Evolutionary conservation across 37 sponge, comb jelly and placozoan genomes (phyloP).

Genomic region (Oscarella lobularis): DNA sequence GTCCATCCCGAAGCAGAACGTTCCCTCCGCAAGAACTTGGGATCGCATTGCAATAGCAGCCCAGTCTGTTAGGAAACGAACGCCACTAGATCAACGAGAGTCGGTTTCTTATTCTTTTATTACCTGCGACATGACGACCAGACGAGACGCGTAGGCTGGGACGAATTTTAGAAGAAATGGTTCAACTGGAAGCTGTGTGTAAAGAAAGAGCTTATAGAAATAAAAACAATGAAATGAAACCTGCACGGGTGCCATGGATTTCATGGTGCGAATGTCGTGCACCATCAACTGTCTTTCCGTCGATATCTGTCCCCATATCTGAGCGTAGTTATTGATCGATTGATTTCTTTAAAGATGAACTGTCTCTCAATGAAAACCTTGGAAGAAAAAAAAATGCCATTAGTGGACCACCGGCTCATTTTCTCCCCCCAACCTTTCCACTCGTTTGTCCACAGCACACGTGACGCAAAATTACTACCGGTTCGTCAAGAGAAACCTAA

Average conservation of each 20-base stretch:
- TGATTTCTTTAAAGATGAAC: not conserved
- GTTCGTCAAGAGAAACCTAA: not conserved
- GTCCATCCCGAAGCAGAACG: slow-evolving; percentile 14
- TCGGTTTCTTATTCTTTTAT: too few species aligned
- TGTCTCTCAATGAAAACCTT: not conserved
- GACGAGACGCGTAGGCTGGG: slow-evolving; percentile 27
- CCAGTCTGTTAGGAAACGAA: not conserved
- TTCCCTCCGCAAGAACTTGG: not conserved
- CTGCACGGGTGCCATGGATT: slow-evolving; percentile 27
- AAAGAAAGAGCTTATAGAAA: too few species aligned
- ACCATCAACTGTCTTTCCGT: slow-evolving; percentile 38
- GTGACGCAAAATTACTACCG: not conserved
- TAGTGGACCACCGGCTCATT: too few species aligned
- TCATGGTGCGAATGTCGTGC: slow-evolving; percentile 38
- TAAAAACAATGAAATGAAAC: too few species aligned
- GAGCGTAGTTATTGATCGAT: not conserved
- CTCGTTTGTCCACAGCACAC: not conserved
- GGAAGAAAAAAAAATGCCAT: not conserved
- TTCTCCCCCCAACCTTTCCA: not conserved
- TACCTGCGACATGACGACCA: slow-evolving; percentile 46
- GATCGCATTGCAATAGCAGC: not conserved
- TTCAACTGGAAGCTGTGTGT: slow-evolving; percentile 21
- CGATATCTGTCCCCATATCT: slow-evolving; percentile 43
- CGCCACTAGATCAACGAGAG: too few species aligned
- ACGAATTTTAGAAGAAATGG: slow-evolving; percentile 32